Evolutionary conservation across 2,113 vertebrate genomes (phyloP).

Genomic region (Sterna hirundo): DNA sequence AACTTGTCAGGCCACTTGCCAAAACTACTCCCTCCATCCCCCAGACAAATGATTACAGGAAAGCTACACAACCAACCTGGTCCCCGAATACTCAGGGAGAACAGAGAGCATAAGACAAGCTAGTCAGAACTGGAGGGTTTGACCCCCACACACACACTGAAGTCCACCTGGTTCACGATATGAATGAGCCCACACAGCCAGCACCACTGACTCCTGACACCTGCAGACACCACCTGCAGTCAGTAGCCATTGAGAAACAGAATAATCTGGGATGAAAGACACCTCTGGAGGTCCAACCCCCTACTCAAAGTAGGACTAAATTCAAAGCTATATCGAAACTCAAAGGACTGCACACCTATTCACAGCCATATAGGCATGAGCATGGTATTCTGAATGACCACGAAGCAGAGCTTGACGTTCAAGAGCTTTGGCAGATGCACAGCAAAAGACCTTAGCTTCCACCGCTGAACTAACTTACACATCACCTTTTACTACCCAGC

Average conservation of each 20-base stretch:
- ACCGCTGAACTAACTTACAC: fast-evolving
- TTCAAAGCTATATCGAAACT: not conserved
- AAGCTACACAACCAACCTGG: not conserved
- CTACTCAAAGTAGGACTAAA: not conserved
- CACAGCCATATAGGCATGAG: not conserved
- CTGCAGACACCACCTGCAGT: fast-evolving
- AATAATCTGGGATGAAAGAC: fast-evolving
- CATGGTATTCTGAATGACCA: not conserved
- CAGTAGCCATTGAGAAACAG: fast-evolving
- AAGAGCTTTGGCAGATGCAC: fast-evolving
- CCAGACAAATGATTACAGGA: not conserved
- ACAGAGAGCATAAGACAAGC: fast-evolving
- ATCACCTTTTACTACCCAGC: not conserved
- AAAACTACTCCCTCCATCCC: not conserved
- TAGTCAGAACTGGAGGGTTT: not conserved
- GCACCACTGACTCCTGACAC: not conserved
- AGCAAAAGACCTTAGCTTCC: not conserved
- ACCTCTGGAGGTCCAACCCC: not conserved
- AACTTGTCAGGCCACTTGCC: not conserved
- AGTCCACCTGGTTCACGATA: fast-evolving
- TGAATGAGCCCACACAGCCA: not conserved
- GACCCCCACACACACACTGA: fast-evolving
- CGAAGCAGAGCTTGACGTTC: fast-evolving
- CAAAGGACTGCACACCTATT: not conserved
- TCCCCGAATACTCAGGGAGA: not conserved